Evolutionary conservation across 2,888 invertebrate genomes (phyloP), one percentile per base, ranked within the genome.

Genomic region (Tuta absoluta): DNA sequence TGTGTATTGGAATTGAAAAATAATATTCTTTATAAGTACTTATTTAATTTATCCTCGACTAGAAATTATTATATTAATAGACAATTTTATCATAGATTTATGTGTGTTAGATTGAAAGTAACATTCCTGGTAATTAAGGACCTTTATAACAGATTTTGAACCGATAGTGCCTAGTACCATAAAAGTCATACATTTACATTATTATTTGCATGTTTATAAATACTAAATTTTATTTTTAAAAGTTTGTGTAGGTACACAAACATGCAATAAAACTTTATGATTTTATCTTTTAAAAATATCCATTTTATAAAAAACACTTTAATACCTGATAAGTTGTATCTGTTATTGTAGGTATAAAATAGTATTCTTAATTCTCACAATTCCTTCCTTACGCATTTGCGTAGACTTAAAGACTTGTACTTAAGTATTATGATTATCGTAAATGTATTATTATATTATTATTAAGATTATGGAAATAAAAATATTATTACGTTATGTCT

Each of bases 361-460:
- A 12, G 2, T 53, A 53, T 53, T 53, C 1, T 49, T 21, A 49
- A 49, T 53, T 23, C 24, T 53, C 23, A 53, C 51, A 59, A 59
- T 14, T 17, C 60, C n/a, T 48, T 45, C 60, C 49, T 48, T 49
- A 28, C 61, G 61, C 61, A 17, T 17, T n/a, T 14, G 51, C 62
- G 62, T 38, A 24, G 21, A 51, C 62, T 62, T 53, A 51, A 60
- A 62, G 62, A 53, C 53, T 62, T 62, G 53, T 62, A 62, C 38
- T 37, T 59, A 61, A 53, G 45, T 63, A 53, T 56, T 65, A 62
- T 38, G 10, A 28, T 53, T 64, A 63, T 64, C 56, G 61, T 61
- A 71, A 71, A 71, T 75, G 75, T 72, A 76, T 72, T 76, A 72
- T 66, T 53, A 8, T 23, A 62, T 67, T 73, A 69, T 33, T 33